Base-by-base conservation (phyloP, 2,888 invertebrate genomes). In the Scaptomyza flava region DNA sequence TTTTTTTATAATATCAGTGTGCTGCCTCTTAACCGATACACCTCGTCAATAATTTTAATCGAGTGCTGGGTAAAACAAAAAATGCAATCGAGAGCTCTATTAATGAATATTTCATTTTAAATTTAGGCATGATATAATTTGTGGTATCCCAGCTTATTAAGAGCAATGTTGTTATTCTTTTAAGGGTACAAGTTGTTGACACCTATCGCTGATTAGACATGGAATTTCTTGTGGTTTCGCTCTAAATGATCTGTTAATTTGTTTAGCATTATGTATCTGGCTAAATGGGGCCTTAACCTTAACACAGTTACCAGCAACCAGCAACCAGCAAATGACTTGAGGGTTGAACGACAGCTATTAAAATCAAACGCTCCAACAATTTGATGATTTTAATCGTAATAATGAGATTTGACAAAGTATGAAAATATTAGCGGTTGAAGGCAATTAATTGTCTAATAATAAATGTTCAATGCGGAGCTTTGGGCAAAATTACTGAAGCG, bases 401-500 rank as follows among this genome's bases (percentile, higher is more conserved):
- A 77, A 63, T 68, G 72, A 56, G 68, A 76, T 66, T 77, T 64
- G 77, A 63, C 78, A 77, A 64, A 46, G 50, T 68, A 63, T 60
- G 58, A 61, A 70, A 47, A 66, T 61, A 70, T 47, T 50, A 76
- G 52, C 73, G 71, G 76, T 80, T 87, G 82, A 82, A 79, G 75
- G 75, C 87, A 85, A 88, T 88, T 85, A 84, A 83, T 85, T 81
- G 77, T 75, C 72, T 81, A 86, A 67, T 76, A 82, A 83, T 86
- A 79, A 84, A 87, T 79, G 81, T 83, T 82, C 82, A 82, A 82
- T 82, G 87, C 84, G 63, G 87, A 82, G 82, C 82, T 87, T 77
- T 80, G 74, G 75, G 69, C 81, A 83, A 76, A 87, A 80, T 90
- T 89, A 89, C 87, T 90, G 90, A 90, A 90, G 89, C 90, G 89